Conservation (phyloP, 2,113 vertebrate genomes). For the Elachura formosa region DNA sequence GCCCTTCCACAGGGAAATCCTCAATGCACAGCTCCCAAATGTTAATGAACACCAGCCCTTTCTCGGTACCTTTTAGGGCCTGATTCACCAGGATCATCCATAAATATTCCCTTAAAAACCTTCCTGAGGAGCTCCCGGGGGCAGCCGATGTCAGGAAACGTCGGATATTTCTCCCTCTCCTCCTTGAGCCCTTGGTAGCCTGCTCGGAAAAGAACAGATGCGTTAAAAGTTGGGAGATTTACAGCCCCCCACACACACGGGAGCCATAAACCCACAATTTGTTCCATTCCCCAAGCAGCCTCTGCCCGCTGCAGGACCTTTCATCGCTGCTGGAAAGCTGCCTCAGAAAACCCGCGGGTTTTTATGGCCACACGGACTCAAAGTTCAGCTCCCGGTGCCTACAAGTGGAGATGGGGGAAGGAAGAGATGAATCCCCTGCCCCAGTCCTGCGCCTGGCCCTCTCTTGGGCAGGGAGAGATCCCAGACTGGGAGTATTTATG, state of each 20-base stretch:
- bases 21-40: constrained; percentile 33
- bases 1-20: constrained; percentile 50
- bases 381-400: background rate
- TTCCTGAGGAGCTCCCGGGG: constrained; percentile 35
- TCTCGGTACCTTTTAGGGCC: constrained; percentile 42
- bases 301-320: constrained; percentile 50
- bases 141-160: constrained; percentile 44
- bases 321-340: constrained; percentile 37
- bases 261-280: constrained; percentile 58
- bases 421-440: background rate
- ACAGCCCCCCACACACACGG: background rate
- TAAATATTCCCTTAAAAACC: constrained; percentile 67
- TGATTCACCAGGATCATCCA: constrained; percentile 59
- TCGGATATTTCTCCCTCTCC: constrained; percentile 46
- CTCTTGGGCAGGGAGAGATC: background rate
- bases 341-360: background rate
- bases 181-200: background rate
- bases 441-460: background rate
- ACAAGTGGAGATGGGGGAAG: background rate
- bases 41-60: constrained; percentile 66
- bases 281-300: constrained; percentile 58
- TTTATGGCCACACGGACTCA: background rate
- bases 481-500: background rate
- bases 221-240: constrained; percentile 30
- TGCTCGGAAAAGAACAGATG: constrained; percentile 35